Percentiles rank a stretch among this genome's conserved stretches.
These are phyloP conservation scores for Triplophysa yarkandensis DNA, from an alignment of 2,797 vertebrate species.

Conservation along the genomic window DNA sequence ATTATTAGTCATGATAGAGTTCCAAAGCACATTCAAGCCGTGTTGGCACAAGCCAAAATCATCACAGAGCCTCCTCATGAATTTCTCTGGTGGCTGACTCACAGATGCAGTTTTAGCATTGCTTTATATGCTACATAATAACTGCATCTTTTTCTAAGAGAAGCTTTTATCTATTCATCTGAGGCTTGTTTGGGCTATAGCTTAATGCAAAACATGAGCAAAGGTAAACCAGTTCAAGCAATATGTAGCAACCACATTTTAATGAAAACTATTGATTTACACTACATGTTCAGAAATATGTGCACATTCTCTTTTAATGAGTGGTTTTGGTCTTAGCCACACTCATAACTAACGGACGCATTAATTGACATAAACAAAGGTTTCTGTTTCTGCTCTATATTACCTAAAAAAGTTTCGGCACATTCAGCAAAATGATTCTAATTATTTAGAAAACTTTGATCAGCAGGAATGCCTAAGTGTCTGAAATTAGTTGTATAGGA, in stretches of 20 bases:
- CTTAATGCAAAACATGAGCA: background rate
- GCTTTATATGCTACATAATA: slow-evolving; percentile 13
- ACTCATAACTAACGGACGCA: background rate
- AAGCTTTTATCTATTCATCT: background rate
- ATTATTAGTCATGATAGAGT: slow-evolving; percentile 57
- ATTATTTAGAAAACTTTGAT: too few species aligned
- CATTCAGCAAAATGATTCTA: too few species aligned
- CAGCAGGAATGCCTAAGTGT: too few species aligned
- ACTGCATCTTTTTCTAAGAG: background rate
- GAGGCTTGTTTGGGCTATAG: background rate
- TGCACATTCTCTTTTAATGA: background rate
- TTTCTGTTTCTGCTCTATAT: too few species aligned
- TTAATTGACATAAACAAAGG: too few species aligned
- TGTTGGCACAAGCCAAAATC: slow-evolving; percentile 44
- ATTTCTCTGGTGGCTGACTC: slow-evolving; percentile 28
- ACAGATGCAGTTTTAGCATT: background rate
- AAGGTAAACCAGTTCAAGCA: background rate
- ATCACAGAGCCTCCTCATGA: slow-evolving; percentile 43
- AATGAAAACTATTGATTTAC: background rate
- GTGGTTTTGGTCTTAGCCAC: background rate
- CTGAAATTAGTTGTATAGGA: too few species aligned
- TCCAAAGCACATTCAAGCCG: slow-evolving; percentile 45
- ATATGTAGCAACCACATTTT: background rate
- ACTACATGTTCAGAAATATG: background rate
- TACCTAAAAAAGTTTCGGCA: too few species aligned